Evolutionary conservation across 2,113 vertebrate genomes (phyloP).

Genomic region (Otis tarda): DNA sequence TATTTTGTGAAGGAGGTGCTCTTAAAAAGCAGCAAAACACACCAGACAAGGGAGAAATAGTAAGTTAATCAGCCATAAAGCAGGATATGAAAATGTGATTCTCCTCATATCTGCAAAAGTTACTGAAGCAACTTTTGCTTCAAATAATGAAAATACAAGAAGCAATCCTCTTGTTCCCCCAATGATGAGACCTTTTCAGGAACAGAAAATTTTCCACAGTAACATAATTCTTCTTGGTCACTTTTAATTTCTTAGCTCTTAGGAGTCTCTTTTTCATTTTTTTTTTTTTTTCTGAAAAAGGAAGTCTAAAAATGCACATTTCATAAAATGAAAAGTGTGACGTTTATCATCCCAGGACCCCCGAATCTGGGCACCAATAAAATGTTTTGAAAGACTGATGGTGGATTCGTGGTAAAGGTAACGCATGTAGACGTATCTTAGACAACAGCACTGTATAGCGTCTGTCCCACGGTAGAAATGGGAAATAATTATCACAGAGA

Average conservation of each 20-base stretch:
- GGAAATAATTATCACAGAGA: not conserved
- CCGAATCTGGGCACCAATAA: not conserved
- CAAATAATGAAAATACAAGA: not conserved
- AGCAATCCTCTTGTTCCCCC: not conserved
- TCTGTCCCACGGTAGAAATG: not conserved
- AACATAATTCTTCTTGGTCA: not conserved
- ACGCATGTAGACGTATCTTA: not conserved
- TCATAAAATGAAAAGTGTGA: not conserved
- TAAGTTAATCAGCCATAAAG: not conserved
- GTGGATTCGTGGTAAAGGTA: not conserved
- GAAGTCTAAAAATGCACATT: not conserved
- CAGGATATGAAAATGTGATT: not conserved
- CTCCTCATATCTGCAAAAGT: not conserved
- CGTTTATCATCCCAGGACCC: not conserved
- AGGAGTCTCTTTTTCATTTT: not conserved
- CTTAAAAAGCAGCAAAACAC: slow-evolving; percentile 13
- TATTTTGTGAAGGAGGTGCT: slow-evolving; percentile 4
- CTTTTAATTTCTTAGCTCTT: not conserved
- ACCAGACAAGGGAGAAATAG: not conserved
- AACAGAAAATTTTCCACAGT: not conserved
- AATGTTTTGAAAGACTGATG: not conserved
- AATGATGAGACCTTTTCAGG: not conserved
- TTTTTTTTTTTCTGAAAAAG: not conserved
- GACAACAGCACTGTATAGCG: not conserved
- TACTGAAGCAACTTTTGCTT: not conserved